A percentile compares a stretch with the other conserved stretches of the same genome.
Evolutionary conservation across 2,797 vertebrate species (phyloP).

Genomic region (Darevskia nairensis): DNA sequence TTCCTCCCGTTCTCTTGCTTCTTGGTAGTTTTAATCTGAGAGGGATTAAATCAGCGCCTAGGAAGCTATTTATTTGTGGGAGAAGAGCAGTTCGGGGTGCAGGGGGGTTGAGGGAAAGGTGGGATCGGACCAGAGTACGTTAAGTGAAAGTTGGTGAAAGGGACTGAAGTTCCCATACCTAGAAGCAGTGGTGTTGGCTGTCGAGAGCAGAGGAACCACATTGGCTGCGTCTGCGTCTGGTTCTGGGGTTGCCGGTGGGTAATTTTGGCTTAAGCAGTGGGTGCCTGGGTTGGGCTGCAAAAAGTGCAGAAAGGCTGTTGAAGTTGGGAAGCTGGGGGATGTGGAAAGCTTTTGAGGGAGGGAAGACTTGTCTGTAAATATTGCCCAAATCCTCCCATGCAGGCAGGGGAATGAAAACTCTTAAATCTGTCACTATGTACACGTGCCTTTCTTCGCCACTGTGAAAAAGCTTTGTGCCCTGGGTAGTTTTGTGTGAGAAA

Average conservation of each 20-base stretch:
- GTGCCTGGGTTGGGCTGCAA: background rate
- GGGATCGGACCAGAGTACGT: background rate
- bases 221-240: background rate
- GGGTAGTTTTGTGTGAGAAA: background rate
- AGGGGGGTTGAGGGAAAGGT: background rate
- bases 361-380: constrained; percentile 36
- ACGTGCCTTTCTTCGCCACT: constrained; percentile 85
- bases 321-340: background rate
- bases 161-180: background rate
- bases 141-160: constrained; percentile 6
- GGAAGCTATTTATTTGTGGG: constrained; percentile 46
- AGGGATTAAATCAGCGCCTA: background rate
- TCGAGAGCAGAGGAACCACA: background rate
- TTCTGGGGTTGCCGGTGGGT: background rate
- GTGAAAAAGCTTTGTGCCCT: constrained; percentile 70
- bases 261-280: background rate
- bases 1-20: constrained; percentile 14
- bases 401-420: background rate
- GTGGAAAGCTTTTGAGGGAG: background rate
- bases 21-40: constrained; percentile 18
- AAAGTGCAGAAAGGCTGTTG: background rate
- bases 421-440: constrained; percentile 59
- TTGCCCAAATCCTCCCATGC: constrained; percentile 17
- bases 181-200: background rate
- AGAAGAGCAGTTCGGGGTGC: constrained; percentile 2